Conservation (phyloP, 2,888 invertebrate genomes). For the Seira sanloemensis region DNA sequence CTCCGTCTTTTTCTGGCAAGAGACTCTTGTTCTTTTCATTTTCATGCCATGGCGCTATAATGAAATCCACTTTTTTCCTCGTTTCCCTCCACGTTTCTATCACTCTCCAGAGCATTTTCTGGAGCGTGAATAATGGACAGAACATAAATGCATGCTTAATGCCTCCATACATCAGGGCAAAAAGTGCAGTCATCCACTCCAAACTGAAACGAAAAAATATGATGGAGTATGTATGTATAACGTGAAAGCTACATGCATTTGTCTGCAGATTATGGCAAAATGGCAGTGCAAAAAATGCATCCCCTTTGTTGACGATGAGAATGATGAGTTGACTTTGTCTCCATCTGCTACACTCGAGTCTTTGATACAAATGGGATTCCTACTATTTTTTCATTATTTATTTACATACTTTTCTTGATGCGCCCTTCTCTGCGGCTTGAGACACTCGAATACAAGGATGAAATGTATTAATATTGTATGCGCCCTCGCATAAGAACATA, state of each 20-base stretch:
- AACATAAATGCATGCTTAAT: constrained; percentile 20
- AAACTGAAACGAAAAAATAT: not conserved
- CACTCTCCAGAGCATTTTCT: not conserved
- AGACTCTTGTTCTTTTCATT: not conserved
- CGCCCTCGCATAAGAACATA: too few relatives aligned
- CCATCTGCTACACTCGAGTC: too few relatives aligned
- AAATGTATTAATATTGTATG: too few relatives aligned
- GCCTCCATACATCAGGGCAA: not conserved
- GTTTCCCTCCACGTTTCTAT: not conserved
- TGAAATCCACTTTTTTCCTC: constrained; percentile 32
- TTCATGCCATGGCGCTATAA: constrained; percentile 2
- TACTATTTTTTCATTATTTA: too few relatives aligned
- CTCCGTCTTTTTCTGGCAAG: constrained; percentile 4
- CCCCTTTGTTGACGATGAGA: too few relatives aligned
- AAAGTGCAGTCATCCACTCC: not conserved
- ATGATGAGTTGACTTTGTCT: too few relatives aligned
- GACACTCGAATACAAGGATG: too few relatives aligned
- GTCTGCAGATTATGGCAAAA: not conserved
- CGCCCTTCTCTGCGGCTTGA: too few relatives aligned
- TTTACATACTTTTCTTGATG: too few relatives aligned
- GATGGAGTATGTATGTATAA: not conserved
- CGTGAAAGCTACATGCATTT: not conserved
- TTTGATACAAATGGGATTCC: too few relatives aligned
- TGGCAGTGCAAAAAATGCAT: not conserved
- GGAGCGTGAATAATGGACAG: constrained; percentile 49